phyloP scores from a whole-genome alignment of 2,113 vertebrate species.

The Plecturocebus donacophilus region DNA sequence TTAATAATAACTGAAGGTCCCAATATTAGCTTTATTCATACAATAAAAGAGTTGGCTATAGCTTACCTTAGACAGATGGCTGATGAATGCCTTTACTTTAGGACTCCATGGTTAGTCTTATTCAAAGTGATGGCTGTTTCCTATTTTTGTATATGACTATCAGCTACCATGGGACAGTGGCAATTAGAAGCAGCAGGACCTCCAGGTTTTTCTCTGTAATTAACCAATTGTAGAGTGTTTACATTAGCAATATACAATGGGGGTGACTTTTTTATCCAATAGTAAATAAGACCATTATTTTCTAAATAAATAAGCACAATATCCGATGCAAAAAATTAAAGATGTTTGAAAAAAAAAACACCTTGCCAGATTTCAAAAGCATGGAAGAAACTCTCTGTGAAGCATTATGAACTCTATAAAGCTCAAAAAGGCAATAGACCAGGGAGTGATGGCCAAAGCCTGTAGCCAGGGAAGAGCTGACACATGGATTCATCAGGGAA shows the following conservation, averaged over 20 bases:
- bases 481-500: neutral
- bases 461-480: neutral
- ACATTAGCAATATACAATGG: neutral
- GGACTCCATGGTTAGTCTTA: neutral
- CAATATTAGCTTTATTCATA: constrained; percentile 41
- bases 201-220: constrained; percentile 59
- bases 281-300: constrained; percentile 21
- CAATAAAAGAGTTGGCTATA: neutral
- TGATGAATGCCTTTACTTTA: constrained; percentile 29
- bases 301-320: constrained; percentile 48
- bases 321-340: neutral
- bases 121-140: constrained; percentile 41
- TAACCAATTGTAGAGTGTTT: constrained; percentile 50
- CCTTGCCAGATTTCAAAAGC: neutral
- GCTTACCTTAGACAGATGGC: constrained; percentile 23
- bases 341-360: neutral
- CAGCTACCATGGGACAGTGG: constrained; percentile 17
- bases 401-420: neutral
- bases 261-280: constrained; percentile 36
- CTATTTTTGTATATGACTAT: constrained; percentile 17
- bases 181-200: constrained; percentile 55
- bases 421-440: neutral
- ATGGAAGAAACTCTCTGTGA: neutral
- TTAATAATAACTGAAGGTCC: neutral
- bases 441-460: neutral